These are phyloP conservation scores for Pelobates cultripes DNA, from an alignment of 2,797 vertebrate genomes.

Conservation along the genomic window DNA sequence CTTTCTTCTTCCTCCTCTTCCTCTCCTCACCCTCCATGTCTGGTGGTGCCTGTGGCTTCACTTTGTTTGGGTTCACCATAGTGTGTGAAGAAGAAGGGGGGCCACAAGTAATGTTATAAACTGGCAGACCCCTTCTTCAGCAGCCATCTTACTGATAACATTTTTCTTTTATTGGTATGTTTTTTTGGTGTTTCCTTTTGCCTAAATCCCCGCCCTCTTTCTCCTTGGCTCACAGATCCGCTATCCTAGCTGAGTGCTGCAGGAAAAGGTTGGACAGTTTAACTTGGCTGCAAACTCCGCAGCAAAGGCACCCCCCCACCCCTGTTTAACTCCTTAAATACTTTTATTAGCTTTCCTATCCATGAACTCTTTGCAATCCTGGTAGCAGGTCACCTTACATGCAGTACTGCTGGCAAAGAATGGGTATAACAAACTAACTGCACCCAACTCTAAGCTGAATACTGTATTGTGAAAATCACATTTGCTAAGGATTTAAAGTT, in stretches of 20 bases:
- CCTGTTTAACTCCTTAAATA: background rate
- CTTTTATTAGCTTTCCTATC: too few relatives aligned
- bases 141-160: constrained; percentile 27
- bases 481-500: too few relatives aligned
- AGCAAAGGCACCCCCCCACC: too few relatives aligned
- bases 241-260: constrained; percentile 19
- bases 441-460: too few relatives aligned
- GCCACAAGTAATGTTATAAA: background rate
- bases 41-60: constrained; percentile 32
- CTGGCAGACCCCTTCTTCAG: constrained; percentile 29
- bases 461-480: too few relatives aligned
- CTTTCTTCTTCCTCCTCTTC: constrained; percentile 57
- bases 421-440: too few relatives aligned
- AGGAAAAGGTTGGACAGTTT: constrained; percentile 13
- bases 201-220: constrained; percentile 35
- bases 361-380: too few relatives aligned
- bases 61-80: constrained; percentile 59
- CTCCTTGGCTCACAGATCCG: constrained; percentile 23
- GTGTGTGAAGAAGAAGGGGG: constrained; percentile 4
- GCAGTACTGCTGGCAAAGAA: too few relatives aligned
- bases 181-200: background rate
- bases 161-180: background rate
- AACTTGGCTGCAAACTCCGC: background rate
- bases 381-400: too few relatives aligned
- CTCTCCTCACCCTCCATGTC: constrained; percentile 45